Base-by-base conservation (phyloP, 2,113 vertebrate genomes). In the Smithornis capensis region DNA sequence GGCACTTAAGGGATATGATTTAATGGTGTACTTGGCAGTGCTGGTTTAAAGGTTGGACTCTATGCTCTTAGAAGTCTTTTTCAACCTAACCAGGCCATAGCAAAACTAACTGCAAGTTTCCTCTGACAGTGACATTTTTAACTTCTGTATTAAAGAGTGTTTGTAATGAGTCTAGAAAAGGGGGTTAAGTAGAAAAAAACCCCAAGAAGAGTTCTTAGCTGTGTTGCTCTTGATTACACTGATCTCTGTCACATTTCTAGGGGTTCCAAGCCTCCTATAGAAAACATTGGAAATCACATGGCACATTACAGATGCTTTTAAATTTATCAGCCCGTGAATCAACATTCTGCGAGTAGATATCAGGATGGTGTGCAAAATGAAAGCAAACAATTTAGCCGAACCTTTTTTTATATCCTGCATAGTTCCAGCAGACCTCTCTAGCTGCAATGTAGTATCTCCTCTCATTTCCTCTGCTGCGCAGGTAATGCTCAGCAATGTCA, bases 401-500 rank as follows among this genome's bases (percentile, higher is more conserved):
- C 98, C 98, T 98, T 96, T 96, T 96, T 67, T 94, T 92, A 59
- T 98, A 98, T 90, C 98, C 98, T 44, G 92, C 93, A 38, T 99
- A 99, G 98, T 98, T 98, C 99, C 99, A 99, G 83, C 97, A 96
- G 76, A 99, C 96, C 87, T 99, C 99, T 92, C 98, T 97, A 65
- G 98, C 99, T 77, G 99, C 98, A 45, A 99, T 99, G 67, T 98
- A 99, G 76, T 99, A 99, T 19, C 90, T 97, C 82, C 96, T 99
- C 59, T 95, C 96, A 7, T 98, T 98, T 19, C 98, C 97, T 14
- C 94, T 98, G 80, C 97, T 97, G 50, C 98, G 98, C 55, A 99
- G 91, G 78, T 98, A 98, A 89, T 98, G 97, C 31, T 98, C 98
- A 29, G 97, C 98, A 68, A 98, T 98, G 37, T 94, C 89, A 3